Percentiles rank a stretch among this genome's conserved stretches.
Conservation (phyloP, 2,888 invertebrate genomes). For the Arrhopalites spinosus region DNA sequence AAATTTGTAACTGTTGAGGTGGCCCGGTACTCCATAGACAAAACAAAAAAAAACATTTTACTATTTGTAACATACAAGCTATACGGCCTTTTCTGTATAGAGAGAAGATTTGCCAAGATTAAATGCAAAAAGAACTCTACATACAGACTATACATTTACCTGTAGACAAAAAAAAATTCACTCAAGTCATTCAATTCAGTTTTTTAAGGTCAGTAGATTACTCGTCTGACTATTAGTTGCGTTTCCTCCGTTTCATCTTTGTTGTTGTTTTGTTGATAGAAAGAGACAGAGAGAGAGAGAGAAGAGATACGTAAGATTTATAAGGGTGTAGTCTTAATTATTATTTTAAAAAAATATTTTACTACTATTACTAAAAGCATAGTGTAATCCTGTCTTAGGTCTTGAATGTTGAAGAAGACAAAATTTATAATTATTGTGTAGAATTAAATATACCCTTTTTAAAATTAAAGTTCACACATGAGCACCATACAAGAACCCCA, state of each 20-base stretch:
- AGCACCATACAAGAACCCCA: slow-evolving; percentile 8
- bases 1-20: too few species aligned
- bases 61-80: too few species aligned
- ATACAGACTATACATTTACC: neutral
- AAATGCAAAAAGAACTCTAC: neutral
- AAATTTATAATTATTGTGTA: slow-evolving; percentile 28
- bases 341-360: too few species aligned
- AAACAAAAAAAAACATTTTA: too few species aligned
- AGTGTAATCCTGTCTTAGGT: too few species aligned
- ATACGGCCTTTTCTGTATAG: too few species aligned
- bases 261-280: too few species aligned
- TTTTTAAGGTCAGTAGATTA: slow-evolving; percentile 35
- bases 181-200: slow-evolving; percentile 23
- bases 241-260: neutral
- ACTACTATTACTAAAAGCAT: too few species aligned
- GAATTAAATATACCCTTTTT: too few species aligned
- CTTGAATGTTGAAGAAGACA: neutral
- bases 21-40: too few species aligned
- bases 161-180: slow-evolving; percentile 20
- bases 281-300: neutral
- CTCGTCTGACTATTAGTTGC: slow-evolving; percentile 11
- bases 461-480: too few species aligned
- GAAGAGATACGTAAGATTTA: neutral
- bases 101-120: neutral
- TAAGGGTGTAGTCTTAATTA: neutral